Conservation (phyloP, 2,797 vertebrate genomes). For the Channallabes apus region DNA sequence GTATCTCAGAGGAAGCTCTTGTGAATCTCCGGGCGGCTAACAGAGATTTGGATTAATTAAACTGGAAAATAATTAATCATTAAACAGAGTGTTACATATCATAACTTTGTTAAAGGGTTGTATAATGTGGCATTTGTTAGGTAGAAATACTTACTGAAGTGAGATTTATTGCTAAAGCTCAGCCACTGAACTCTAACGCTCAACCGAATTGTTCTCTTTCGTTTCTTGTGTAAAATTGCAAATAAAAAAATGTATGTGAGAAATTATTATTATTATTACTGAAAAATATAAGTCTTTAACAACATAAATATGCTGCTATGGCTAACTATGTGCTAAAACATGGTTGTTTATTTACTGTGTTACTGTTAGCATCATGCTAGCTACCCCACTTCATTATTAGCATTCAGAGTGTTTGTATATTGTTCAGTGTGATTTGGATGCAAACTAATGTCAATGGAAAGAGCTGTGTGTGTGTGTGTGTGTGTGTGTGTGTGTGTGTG, state of each 20-base stretch:
- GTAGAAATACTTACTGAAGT: neutral
- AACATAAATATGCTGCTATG: neutral
- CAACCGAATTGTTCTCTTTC: neutral
- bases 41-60: neutral
- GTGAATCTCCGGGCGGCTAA: neutral
- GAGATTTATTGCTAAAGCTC: neutral
- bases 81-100: neutral
- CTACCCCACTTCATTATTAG: neutral
- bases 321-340: neutral
- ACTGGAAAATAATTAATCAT: neutral
- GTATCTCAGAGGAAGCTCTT: neutral
- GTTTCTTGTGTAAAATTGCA: neutral
- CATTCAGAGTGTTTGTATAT: too few species aligned
- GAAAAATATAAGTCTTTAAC: neutral
- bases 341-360: neutral
- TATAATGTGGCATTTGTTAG: neutral
- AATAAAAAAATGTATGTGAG: neutral
- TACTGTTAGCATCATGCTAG: neutral
- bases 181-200: neutral
- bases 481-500: conserved; percentile 36
- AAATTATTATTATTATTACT: too few species aligned
- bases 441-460: neutral
- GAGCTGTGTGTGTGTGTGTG: conserved; percentile 19
- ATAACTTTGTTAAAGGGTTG: neutral
- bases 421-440: neutral